Conservation (phyloP, 2,113 vertebrate genomes). For the Anolis carolinensis region DNA sequence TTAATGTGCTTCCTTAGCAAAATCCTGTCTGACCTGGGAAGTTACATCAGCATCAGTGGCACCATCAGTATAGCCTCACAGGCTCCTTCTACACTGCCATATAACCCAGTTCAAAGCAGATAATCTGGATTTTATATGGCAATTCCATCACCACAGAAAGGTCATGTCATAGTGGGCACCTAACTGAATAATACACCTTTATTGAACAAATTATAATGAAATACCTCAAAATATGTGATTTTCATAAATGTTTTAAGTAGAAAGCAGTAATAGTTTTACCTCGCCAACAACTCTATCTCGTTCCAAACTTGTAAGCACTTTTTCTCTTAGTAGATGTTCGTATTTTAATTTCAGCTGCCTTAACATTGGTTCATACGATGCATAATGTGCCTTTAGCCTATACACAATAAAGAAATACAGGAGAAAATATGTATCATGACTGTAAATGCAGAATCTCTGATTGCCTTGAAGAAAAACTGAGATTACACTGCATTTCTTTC, state of each 20-base stretch:
- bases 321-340: slow-evolving; percentile 80
- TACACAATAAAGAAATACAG: slow-evolving; percentile 54
- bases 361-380: slow-evolving; percentile 79
- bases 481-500: too few species aligned
- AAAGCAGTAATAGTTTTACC: slow-evolving; percentile 65
- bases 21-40: too few species aligned
- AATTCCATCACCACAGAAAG: too few species aligned
- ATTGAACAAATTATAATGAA: not conserved
- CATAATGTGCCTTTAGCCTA: slow-evolving; percentile 85
- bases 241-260: not conserved
- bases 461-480: too few species aligned
- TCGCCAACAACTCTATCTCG: slow-evolving; percentile 78
- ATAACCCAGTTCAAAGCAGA: too few species aligned
- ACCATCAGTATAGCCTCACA: too few species aligned
- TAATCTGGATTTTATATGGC: too few species aligned
- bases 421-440: slow-evolving; percentile 49
- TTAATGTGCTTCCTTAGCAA: too few species aligned
- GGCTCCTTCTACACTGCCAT: too few species aligned
- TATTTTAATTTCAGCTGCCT: slow-evolving; percentile 85
- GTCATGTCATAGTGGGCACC: too few species aligned
- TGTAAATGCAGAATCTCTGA: too few species aligned
- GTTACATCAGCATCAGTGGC: too few species aligned
- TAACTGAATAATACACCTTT: not conserved
- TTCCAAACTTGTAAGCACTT: slow-evolving; percentile 81
- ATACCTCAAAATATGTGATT: not conserved